Percentiles rank a stretch among this genome's conserved stretches.
These are phyloP conservation scores for Halictus quadricinctus DNA, from an alignment of 2,888 invertebrate species.

Conservation along the genomic window DNA sequence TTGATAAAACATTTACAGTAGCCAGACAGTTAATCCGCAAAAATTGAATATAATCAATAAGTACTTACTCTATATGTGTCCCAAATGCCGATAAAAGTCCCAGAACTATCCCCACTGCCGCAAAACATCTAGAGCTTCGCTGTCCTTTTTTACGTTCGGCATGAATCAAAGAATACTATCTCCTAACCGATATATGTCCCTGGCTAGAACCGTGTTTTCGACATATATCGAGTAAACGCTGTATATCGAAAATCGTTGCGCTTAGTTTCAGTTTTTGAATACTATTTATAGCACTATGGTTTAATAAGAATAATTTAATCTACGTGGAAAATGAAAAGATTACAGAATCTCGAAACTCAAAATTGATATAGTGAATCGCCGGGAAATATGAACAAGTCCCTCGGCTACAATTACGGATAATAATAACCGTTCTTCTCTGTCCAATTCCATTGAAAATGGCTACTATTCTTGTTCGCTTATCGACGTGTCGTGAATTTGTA, in stretches of 20 bases:
- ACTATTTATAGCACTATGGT: background rate
- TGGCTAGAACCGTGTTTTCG: too few species aligned
- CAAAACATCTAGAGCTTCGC: too few species aligned
- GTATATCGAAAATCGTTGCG: background rate
- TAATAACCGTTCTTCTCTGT: too few species aligned
- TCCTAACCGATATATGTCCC: too few species aligned
- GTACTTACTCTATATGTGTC: too few species aligned
- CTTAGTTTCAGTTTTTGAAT: background rate
- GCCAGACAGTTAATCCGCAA: background rate
- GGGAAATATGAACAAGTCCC: background rate
- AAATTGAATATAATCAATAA: background rate
- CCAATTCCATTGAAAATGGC: too few species aligned
- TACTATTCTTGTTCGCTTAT: background rate
- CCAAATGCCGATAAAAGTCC: too few species aligned
- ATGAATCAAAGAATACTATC: too few species aligned
- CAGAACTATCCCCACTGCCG: too few species aligned
- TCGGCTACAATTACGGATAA: background rate
- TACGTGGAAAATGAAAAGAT: too few species aligned
- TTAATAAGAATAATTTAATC: background rate
- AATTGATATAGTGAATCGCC: background rate
- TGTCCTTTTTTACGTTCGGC: too few species aligned
- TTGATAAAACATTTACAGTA: background rate
- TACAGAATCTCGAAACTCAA: background rate
- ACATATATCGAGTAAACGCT: too few species aligned
- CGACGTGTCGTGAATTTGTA: slow-evolving; percentile 10